These are phyloP conservation scores for Corythoichthys haematopterus DNA, from an alignment of 2,113 vertebrate species.

Conservation along the genomic window DNA sequence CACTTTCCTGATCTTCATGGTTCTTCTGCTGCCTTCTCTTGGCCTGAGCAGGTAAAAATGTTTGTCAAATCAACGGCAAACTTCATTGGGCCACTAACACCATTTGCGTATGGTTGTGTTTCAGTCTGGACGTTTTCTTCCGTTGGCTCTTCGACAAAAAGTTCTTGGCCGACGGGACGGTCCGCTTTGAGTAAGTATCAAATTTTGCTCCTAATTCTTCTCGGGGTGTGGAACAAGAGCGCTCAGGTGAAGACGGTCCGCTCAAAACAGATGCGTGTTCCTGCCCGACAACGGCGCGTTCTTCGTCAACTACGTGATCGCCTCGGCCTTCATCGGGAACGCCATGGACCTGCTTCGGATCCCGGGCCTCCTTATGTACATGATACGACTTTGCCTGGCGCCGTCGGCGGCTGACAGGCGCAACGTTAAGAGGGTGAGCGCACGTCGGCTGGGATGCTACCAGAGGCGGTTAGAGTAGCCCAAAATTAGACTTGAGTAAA, in stretches of 20 bases:
- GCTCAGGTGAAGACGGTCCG: neutral
- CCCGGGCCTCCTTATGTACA: constrained; percentile 95
- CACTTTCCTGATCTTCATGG: constrained; percentile 98
- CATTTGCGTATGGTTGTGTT: constrained; percentile 10
- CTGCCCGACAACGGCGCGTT: constrained; percentile 97
- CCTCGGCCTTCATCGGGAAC: constrained; percentile 95
- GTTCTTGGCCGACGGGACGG: constrained; percentile 79
- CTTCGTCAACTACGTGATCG: constrained; percentile 98
- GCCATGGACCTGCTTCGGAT: constrained; percentile 97
- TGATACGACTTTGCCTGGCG: constrained; percentile 94
- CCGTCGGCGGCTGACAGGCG: constrained; percentile 88
- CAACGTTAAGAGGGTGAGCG: constrained; percentile 89
- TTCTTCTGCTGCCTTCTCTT: constrained; percentile 89
- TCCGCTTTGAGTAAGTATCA: constrained; percentile 94
- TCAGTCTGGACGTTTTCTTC: constrained; percentile 94
- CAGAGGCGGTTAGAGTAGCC: too few species aligned
- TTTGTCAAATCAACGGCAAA: neutral
- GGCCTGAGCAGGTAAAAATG: constrained; percentile 88
- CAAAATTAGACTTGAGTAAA: too few species aligned
- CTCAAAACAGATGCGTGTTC: constrained; percentile 84
- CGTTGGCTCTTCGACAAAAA: constrained; percentile 97
- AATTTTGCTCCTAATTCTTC: neutral
- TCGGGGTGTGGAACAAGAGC: neutral
- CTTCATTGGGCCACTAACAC: neutral
- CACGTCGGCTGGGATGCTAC: too few species aligned